Conservation (phyloP, 1,140 invertebrate genomes). For the Ostrea edulis region DNA sequence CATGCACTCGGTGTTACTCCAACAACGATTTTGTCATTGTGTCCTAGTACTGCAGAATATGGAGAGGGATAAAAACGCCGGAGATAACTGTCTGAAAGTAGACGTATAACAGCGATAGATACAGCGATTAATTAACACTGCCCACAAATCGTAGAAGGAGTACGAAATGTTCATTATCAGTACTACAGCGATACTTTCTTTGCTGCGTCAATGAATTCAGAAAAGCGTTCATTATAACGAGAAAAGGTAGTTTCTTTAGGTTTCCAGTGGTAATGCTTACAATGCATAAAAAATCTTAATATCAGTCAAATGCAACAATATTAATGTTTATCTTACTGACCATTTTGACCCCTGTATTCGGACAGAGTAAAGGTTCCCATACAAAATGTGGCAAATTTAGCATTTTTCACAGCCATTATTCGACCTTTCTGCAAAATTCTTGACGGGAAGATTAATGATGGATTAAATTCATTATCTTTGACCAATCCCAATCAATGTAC, state of each 20-base stretch:
- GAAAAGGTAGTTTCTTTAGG: too few relatives aligned
- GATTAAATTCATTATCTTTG: constrained; percentile 22
- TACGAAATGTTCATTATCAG: not conserved
- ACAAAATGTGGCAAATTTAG: not conserved
- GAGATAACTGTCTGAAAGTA: constrained; percentile 68
- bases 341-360: not conserved
- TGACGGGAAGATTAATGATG: constrained; percentile 23
- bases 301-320: not conserved
- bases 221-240: too few relatives aligned
- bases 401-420: not conserved
- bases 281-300: too few relatives aligned
- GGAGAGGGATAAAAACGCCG: constrained; percentile 74
- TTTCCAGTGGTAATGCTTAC: too few relatives aligned
- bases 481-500: not conserved
- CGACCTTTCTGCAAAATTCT: not conserved
- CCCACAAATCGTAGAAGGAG: not conserved
- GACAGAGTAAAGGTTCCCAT: not conserved
- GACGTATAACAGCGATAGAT: constrained; percentile 32
- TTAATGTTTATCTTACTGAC: not conserved
- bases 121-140: not conserved
- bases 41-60: constrained; percentile 71
- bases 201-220: too few relatives aligned
- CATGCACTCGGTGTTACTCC: constrained; percentile 73
- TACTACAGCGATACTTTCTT: too few relatives aligned
- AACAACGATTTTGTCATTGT: constrained; percentile 71